phyloP scores from a whole-genome alignment of 1,140 invertebrate species.

The Lineus longissimus region DNA sequence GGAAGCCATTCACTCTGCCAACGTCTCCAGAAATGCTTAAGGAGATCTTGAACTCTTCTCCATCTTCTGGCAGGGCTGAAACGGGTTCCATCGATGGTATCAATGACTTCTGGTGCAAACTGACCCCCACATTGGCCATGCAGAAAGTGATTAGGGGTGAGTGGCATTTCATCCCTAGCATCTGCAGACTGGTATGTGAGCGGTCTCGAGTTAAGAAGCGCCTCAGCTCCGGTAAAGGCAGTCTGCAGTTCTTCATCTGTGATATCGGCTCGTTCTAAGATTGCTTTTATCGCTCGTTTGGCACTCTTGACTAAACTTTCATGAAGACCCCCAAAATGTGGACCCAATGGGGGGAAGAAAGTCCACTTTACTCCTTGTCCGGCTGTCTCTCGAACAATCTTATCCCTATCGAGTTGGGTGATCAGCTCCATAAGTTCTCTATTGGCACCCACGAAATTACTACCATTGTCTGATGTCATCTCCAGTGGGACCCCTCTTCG shows the following conservation, averaged over 20 bases:
- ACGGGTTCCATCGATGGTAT: neutral
- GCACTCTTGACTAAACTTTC: no score
- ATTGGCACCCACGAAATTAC: no score
- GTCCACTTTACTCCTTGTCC: no score
- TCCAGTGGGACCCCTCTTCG: no score
- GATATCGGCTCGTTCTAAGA: no score
- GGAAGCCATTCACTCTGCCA: conserved; percentile 15
- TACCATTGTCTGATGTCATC: no score
- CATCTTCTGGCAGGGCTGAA: conserved; percentile 9
- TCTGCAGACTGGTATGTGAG: conserved; percentile 10
- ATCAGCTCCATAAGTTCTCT: no score
- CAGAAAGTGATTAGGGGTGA: conserved; percentile 17
- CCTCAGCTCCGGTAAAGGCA: conserved; percentile 4
- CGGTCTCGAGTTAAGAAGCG: conserved; percentile 8
- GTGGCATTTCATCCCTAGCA: neutral
- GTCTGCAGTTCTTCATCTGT: neutral
- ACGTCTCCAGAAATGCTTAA: conserved; percentile 18
- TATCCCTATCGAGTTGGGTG: no score
- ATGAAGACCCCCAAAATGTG: no score
- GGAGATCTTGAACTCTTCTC: conserved; percentile 14
- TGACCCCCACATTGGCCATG: conserved; percentile 11
- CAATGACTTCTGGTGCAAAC: conserved; percentile 11
- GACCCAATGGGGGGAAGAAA: no score
- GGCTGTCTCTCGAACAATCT: no score
- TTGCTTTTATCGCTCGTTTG: no score